A percentile compares a stretch with the other conserved stretches of the same genome.
phyloP scores from a whole-genome alignment of 2,888 invertebrate species.

The Brenthis hecate region DNA sequence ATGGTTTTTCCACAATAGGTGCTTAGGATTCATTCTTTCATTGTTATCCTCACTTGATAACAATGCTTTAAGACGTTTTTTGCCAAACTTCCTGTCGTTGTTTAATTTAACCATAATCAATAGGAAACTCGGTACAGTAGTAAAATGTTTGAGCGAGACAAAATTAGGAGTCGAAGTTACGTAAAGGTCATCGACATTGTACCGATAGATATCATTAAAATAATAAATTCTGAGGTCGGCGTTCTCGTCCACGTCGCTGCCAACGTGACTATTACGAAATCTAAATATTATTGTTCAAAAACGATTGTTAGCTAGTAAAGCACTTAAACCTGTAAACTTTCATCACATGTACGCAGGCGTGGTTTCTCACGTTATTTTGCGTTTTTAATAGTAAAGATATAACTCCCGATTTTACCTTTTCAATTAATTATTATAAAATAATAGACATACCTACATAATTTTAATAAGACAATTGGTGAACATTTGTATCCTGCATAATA shows the following conservation, averaged over 20 bases:
- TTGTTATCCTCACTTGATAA: slow-evolving; percentile 71
- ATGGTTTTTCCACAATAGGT: slow-evolving; percentile 62
- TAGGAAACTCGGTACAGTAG: slow-evolving; percentile 43
- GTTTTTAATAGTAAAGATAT: slow-evolving; percentile 20
- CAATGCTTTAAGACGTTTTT: slow-evolving; percentile 55
- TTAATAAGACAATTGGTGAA: slow-evolving; percentile 21
- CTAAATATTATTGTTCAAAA: slow-evolving; percentile 49
- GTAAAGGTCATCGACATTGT: slow-evolving; percentile 52
- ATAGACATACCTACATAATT: slow-evolving; percentile 21
- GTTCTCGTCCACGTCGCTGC: slow-evolving; percentile 47
- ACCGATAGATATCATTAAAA: slow-evolving; percentile 42
- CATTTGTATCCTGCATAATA: slow-evolving; percentile 59
- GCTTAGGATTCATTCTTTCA: slow-evolving; percentile 62
- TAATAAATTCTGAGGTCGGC: slow-evolving; percentile 40
- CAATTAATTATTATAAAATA: slow-evolving; percentile 4
- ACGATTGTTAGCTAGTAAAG: slow-evolving; percentile 33
- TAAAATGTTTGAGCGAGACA: slow-evolving; percentile 37
- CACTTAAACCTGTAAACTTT: slow-evolving; percentile 30
- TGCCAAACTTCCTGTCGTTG: slow-evolving; percentile 64
- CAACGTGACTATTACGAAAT: slow-evolving; percentile 61
- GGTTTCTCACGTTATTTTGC: slow-evolving; percentile 23
- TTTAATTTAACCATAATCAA: slow-evolving; percentile 38
- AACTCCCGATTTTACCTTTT: slow-evolving; percentile 11
- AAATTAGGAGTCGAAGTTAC: slow-evolving; percentile 41
- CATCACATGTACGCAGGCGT: slow-evolving; percentile 43